These are phyloP conservation scores for Cheilinus undulatus DNA, from an alignment of 2,113 vertebrate genomes.

Conservation along the genomic window DNA sequence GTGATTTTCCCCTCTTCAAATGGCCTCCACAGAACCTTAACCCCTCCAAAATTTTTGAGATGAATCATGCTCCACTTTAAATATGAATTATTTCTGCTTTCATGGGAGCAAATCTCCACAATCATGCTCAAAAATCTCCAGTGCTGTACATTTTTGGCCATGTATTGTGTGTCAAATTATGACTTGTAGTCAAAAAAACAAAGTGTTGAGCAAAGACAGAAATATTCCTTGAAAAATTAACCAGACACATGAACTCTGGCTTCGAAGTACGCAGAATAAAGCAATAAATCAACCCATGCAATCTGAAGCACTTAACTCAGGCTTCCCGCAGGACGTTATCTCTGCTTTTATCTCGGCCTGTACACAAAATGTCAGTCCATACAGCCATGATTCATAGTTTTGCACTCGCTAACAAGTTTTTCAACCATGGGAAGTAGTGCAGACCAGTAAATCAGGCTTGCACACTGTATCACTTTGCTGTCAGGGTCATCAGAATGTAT, in stretches of 20 bases:
- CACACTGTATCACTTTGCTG: not conserved
- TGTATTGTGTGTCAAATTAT: not conserved
- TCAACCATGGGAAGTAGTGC: not conserved
- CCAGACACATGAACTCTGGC: not conserved
- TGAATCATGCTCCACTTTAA: not conserved
- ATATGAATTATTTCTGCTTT: not conserved
- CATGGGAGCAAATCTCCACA: not conserved
- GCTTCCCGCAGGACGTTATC: constrained; percentile 1
- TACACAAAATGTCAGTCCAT: constrained; percentile 8
- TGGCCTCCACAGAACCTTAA: not conserved
- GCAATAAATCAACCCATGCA: not conserved
- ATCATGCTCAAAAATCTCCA: not conserved
- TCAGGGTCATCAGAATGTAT: constrained; percentile 3
- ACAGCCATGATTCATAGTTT: constrained; percentile 27
- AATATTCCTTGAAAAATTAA: not conserved
- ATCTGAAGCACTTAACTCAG: constrained; percentile 6
- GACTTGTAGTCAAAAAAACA: not conserved
- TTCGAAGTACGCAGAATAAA: not conserved
- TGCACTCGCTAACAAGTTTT: constrained; percentile 21
- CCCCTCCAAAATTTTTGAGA: no score
- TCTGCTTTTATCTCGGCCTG: constrained; percentile 24
- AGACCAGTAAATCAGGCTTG: constrained; percentile 21
- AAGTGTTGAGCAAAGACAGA: constrained; percentile 7
- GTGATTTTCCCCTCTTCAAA: not conserved
- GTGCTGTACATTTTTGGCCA: not conserved